These are phyloP conservation scores for Brachypalpus laphriformis DNA, from an alignment of 2,888 invertebrate species.

Conservation along the genomic window DNA sequence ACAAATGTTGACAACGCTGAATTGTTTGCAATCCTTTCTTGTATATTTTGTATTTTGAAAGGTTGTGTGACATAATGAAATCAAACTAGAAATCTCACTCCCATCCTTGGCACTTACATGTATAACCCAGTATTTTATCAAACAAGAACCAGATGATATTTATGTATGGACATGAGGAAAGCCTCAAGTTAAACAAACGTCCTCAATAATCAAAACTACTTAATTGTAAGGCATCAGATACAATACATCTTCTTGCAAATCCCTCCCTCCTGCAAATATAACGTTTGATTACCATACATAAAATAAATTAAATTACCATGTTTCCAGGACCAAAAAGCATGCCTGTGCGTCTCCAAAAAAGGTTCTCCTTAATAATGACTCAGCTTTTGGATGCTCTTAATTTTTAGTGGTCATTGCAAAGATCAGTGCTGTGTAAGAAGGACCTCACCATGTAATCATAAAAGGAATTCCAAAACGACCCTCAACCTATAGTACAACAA, in stretches of 20 bases:
- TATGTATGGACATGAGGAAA: constrained; percentile 3
- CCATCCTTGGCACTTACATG: not conserved
- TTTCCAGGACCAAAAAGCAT: constrained; percentile 6
- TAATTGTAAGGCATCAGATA: constrained; percentile 50
- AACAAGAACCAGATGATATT: constrained; percentile 21
- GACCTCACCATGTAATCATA: constrained; percentile 50
- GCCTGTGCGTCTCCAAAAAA: not conserved
- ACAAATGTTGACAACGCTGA: no score
- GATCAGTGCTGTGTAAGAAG: not conserved
- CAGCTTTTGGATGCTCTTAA: constrained; percentile 28
- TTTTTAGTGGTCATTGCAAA: constrained; percentile 53
- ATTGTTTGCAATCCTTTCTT: no score
- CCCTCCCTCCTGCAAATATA: constrained; percentile 23
- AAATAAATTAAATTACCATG: constrained; percentile 63
- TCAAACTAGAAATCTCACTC: not conserved
- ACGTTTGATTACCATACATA: constrained; percentile 68
- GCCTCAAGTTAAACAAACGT: constrained; percentile 43
- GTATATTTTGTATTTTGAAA: not conserved
- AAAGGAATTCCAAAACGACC: constrained; percentile 52
- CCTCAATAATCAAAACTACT: constrained; percentile 55
- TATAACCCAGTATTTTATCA: constrained; percentile 4
- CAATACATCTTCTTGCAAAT: not conserved
- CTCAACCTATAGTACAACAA: constrained; percentile 9
- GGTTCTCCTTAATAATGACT: constrained; percentile 38
- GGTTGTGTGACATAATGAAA: not conserved